Base-by-base conservation (phyloP, 2,888 invertebrate species). In the Spodoptera picta region DNA sequence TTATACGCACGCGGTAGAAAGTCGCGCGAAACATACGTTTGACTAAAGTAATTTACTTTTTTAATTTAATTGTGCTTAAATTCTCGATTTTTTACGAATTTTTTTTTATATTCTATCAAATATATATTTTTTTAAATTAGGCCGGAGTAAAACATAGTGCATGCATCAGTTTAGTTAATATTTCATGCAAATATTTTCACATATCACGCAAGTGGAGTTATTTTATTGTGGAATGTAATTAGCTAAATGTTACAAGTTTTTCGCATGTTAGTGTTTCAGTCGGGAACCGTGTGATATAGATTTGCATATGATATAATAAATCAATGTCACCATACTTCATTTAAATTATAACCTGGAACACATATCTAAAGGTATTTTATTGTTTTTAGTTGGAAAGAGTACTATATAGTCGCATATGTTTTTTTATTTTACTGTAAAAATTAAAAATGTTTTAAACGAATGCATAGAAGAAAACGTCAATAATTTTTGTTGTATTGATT, bases 1-100 rank as follows among this genome's bases (percentile, higher is more conserved):
- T 58, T 43, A 46, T 60, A 77, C 83, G 81, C 81, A 80, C 81
- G 82, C 85, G 81, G 80, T 86, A 83, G 81, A 84, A 83, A 82
- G 82, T 83, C 79, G 73, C 82, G 83, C 78, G 77, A 66, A 68
- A 56, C 53, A 54, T 47, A 57, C 69, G 62, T 62, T 70, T 60
- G 62, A 31, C 61, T 57, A 31, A 54, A 57, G 12, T 60, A 73
- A 71, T 54, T 68, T 66, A 56, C 61, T 48, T 50, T 53, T 63
- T 64, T 63, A 53, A 46, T 53, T 47, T 42, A 27, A 45, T 53
- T 42, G n/a, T 11, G 19, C 2, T 12, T 27, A 43, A 11, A 27
- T 42, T 41, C 3, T 11, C 4, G 10, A 7, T 47, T 7, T 10
- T 31, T 44, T 36, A 36, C 36, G 36, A 9, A 36, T 24, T 31